phyloP scores from a whole-genome alignment of 2,113 vertebrate genomes.

The Herpailurus yagouaroundi region DNA sequence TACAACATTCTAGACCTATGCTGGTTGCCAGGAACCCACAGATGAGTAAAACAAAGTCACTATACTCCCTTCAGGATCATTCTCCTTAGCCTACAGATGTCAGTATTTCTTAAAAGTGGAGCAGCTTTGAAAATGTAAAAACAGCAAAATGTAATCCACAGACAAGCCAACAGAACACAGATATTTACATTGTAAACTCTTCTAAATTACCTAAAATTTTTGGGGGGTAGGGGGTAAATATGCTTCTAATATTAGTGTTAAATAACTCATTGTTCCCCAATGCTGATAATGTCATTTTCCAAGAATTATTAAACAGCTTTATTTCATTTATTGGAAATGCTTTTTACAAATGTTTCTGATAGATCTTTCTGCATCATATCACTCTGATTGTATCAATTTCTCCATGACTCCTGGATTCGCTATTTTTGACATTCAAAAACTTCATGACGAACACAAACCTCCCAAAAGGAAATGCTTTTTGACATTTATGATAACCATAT shows the following conservation, averaged over 20 bases:
- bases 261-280: conserved; percentile 15
- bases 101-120: background rate
- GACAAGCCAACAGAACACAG: background rate
- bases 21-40: background rate
- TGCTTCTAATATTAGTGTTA: background rate
- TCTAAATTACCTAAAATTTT: background rate
- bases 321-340: conserved; percentile 26
- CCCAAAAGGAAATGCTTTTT: conserved; percentile 24
- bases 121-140: conserved; percentile 37
- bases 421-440: conserved; percentile 44
- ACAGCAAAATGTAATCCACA: conserved; percentile 26
- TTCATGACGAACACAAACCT: background rate
- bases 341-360: conserved; percentile 10
- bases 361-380: conserved; percentile 12
- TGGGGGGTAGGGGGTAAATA: background rate
- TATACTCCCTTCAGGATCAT: background rate
- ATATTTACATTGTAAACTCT: background rate
- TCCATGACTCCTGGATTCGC: background rate
- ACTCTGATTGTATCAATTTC: background rate
- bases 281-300: conserved; percentile 23
- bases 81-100: background rate
- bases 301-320: conserved; percentile 43
- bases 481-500: background rate
- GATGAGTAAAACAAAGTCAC: background rate
- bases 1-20: background rate